Evolutionary conservation across 2,888 invertebrate genomes (phyloP).

Genomic region (Hartigia nigra): DNA sequence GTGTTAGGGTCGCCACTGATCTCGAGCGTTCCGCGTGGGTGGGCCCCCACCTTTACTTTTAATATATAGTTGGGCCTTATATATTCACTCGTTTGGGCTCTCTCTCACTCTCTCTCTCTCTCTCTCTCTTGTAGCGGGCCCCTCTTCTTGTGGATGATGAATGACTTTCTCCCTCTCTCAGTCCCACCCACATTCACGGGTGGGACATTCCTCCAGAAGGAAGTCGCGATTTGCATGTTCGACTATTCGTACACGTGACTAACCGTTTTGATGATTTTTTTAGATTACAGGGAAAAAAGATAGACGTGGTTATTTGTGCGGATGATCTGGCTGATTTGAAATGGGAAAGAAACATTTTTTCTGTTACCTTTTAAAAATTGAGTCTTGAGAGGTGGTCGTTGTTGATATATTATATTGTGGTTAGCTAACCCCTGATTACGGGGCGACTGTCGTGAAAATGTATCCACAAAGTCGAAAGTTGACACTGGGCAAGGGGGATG

Average conservation of each 20-base stretch:
- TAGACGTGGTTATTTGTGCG: not conserved
- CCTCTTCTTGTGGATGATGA: constrained; percentile 45
- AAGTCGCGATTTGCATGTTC: constrained; percentile 7
- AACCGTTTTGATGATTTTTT: not conserved
- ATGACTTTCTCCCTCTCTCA: constrained; percentile 34
- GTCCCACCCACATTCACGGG: constrained; percentile 5
- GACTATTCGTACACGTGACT: not conserved
- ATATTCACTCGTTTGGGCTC: constrained; percentile 18
- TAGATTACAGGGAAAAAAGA: not conserved
- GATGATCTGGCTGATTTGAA: not conserved
- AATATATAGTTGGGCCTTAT: constrained; percentile 8
- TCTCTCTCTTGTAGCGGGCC: not conserved
- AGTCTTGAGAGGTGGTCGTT: not conserved
- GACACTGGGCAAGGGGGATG: not conserved
- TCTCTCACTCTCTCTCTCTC: no score
- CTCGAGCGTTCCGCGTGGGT: constrained; percentile 57
- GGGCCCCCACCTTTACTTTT: constrained; percentile 39
- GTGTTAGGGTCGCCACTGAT: constrained; percentile 47
- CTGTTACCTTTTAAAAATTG: not conserved
- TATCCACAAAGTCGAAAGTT: not conserved
- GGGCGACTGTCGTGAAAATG: not conserved
- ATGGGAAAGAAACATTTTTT: not conserved
- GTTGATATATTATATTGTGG: not conserved
- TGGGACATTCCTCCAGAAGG: not conserved
- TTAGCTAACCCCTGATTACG: not conserved